These are phyloP conservation scores for Rhinolophus sinicus DNA, from an alignment of 2,113 vertebrate species.

Conservation along the genomic window DNA sequence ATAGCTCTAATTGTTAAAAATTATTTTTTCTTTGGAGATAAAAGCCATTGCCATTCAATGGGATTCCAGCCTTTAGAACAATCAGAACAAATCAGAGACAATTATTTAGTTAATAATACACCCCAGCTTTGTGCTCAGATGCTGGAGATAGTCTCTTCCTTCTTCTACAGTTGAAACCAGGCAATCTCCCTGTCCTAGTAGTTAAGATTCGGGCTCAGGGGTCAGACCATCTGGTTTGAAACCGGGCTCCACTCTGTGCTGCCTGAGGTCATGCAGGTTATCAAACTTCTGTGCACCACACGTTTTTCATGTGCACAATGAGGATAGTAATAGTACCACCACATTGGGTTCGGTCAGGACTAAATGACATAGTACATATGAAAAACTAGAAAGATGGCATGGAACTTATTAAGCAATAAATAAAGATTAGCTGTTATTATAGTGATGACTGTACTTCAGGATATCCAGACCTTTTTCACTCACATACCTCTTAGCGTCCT, in stretches of 20 bases:
- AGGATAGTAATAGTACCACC: neutral
- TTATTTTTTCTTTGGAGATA: neutral
- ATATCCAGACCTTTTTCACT: neutral
- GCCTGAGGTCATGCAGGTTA: neutral
- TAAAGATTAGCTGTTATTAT: neutral
- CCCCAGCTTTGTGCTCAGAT: neutral
- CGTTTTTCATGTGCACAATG: neutral
- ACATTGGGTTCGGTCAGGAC: neutral
- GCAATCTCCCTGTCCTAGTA: neutral
- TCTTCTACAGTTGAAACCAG: neutral
- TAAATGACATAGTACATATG: neutral
- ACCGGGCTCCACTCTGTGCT: neutral
- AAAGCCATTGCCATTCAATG: neutral
- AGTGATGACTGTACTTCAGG: neutral
- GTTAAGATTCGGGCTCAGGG: neutral
- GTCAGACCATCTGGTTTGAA: neutral
- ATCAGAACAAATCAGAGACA: neutral
- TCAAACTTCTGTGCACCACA: neutral
- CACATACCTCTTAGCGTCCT: neutral
- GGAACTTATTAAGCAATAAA: neutral
- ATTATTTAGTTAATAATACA: neutral
- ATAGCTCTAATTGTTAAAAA: neutral
- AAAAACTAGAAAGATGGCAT: neutral
- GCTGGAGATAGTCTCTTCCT: neutral
- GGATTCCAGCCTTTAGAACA: neutral